These are phyloP conservation scores for Suncus etruscus DNA, from an alignment of 2,113 vertebrate species.

Conservation along the genomic window DNA sequence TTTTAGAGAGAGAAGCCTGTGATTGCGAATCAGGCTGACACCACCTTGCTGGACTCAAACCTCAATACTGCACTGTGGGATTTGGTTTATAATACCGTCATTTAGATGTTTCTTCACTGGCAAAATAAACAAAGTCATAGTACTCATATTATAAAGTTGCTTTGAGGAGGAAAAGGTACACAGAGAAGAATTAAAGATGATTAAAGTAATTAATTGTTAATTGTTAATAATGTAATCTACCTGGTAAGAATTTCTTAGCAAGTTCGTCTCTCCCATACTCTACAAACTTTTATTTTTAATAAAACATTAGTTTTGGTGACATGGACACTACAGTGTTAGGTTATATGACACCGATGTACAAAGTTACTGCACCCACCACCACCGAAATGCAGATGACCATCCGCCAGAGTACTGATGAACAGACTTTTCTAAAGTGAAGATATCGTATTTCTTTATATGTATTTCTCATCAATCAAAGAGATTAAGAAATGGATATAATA, in stretches of 20 bases:
- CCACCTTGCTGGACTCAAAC: background rate
- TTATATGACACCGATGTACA: too few relatives aligned
- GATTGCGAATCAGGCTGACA: background rate
- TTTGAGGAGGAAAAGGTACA: background rate
- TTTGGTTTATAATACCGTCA: background rate
- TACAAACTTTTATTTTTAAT: too few relatives aligned
- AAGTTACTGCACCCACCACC: too few relatives aligned
- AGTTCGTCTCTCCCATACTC: too few relatives aligned
- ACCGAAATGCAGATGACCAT: too few relatives aligned
- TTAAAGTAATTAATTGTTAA: background rate
- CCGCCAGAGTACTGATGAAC: too few relatives aligned
- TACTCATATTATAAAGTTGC: background rate
- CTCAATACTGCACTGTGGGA: background rate
- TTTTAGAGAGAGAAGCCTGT: background rate
- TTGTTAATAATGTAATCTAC: background rate
- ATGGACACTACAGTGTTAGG: too few relatives aligned
- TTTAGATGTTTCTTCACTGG: background rate
- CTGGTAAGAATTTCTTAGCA: too few relatives aligned
- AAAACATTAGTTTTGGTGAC: too few relatives aligned
- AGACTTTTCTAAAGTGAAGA: slow-evolving; percentile 29
- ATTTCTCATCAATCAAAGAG: background rate
- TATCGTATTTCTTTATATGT: slow-evolving; percentile 2
- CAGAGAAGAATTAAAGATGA: too few relatives aligned
- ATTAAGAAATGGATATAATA: background rate
- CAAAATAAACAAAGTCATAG: background rate